phyloP scores from a whole-genome alignment of 2,113 vertebrate species.

The Spea multiplicata region DNA sequence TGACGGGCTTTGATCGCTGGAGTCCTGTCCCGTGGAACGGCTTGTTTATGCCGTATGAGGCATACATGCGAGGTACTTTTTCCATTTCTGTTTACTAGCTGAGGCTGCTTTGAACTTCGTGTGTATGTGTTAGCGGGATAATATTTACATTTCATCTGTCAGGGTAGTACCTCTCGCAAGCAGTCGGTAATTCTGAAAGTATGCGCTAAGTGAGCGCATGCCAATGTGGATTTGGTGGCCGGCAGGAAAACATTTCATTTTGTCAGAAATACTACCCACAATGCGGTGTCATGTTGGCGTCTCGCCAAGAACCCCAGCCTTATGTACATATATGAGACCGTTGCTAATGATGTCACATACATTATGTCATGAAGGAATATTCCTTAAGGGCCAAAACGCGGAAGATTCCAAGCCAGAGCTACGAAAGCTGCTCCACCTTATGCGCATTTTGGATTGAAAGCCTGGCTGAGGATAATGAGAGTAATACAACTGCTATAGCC shows the following conservation, averaged over 20 bases:
- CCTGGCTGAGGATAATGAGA: too few relatives aligned
- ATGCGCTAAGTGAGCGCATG: constrained; percentile 42
- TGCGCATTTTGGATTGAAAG: too few relatives aligned
- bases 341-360: background rate
- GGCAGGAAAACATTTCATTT: constrained; percentile 13
- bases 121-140: constrained; percentile 53
- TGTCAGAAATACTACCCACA: constrained; percentile 21
- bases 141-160: constrained; percentile 60
- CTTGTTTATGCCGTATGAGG: constrained; percentile 57
- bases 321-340: background rate
- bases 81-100: constrained; percentile 60
- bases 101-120: constrained; percentile 56
- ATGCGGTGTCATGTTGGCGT: background rate
- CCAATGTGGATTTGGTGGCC: constrained; percentile 30
- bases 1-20: constrained; percentile 63
- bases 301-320: background rate
- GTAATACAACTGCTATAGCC: too few relatives aligned
- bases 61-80: constrained; percentile 62
- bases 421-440: too few relatives aligned
- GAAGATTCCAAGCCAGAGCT: too few relatives aligned
- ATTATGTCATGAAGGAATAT: too few relatives aligned
- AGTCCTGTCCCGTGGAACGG: constrained; percentile 54
- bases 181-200: constrained; percentile 47
- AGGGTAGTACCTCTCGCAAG: constrained; percentile 42
- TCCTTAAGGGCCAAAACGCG: too few relatives aligned